A percentile compares a stretch with the other conserved stretches of the same genome.
Evolutionary conservation across 2,113 vertebrate species (phyloP).

Genomic region (Planiliza haematocheilus): DNA sequence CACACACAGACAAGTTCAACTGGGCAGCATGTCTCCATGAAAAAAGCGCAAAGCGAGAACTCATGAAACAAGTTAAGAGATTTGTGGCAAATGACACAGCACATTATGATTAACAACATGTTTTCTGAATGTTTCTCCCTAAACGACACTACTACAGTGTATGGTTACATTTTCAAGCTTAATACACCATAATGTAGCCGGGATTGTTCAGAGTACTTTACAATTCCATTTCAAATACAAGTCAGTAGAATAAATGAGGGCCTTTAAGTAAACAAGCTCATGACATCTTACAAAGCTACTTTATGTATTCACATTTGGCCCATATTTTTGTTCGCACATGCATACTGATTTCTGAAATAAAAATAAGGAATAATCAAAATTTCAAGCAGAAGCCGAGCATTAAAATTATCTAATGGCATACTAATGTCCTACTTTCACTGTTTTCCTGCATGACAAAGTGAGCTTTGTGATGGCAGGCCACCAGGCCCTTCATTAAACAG

Average conservation of each 20-base stretch:
- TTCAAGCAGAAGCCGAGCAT: conserved; percentile 39
- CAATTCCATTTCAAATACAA: conserved; percentile 32
- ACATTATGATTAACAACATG: conserved; percentile 35
- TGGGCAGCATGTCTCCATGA: conserved; percentile 46
- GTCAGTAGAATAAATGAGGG: conserved; percentile 23
- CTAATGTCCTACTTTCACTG: conserved; percentile 77
- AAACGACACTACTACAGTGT: conserved; percentile 31
- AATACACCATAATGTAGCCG: not conserved
- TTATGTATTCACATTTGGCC: conserved; percentile 65
- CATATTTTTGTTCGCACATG: conserved; percentile 52
- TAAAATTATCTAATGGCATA: conserved; percentile 52
- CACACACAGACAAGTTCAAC: conserved; percentile 37
- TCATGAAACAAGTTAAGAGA: conserved; percentile 35
- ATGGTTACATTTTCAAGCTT: not conserved
- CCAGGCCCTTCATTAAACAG: conserved; percentile 82
- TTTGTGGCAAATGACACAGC: conserved; percentile 39
- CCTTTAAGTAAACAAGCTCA: conserved; percentile 30
- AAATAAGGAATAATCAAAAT: conserved; percentile 45
- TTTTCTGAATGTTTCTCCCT: conserved; percentile 41
- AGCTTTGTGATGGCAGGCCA: conserved; percentile 83
- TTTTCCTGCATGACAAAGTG: conserved; percentile 56
- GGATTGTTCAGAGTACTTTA: conserved; percentile 10
- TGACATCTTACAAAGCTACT: conserved; percentile 28
- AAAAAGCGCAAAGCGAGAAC: conserved; percentile 48
- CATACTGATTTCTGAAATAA: conserved; percentile 46